phyloP scores from a whole-genome alignment of 2,113 vertebrate species.

The Platichthys flesus region DNA sequence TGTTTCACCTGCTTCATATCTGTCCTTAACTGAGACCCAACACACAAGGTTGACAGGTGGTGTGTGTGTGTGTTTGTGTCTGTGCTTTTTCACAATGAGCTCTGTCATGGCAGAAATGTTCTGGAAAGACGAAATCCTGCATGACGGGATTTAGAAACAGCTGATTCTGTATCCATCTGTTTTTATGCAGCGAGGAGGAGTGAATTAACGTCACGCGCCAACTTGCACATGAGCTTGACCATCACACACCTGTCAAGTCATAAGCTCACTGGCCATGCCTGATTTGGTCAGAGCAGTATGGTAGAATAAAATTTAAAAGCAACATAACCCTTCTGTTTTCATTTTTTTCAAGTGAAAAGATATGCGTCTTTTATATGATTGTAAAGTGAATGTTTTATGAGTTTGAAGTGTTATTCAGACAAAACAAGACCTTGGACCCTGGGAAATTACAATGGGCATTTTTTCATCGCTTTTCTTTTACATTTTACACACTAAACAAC shows the following conservation, averaged over 20 bases:
- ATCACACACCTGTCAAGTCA: slow-evolving; percentile 40
- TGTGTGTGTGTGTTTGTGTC: slow-evolving; percentile 15
- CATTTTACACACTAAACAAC: too few species aligned
- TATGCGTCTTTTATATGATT: not conserved
- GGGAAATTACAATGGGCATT: too few species aligned
- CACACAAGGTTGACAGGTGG: slow-evolving; percentile 55
- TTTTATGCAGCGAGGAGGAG: slow-evolving; percentile 59
- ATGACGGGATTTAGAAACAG: slow-evolving; percentile 62
- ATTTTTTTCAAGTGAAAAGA: too few species aligned
- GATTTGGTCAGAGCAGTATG: not conserved
- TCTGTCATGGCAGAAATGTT: slow-evolving; percentile 59
- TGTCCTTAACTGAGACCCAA: slow-evolving; percentile 44
- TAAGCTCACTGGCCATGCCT: not conserved
- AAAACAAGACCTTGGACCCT: too few species aligned
- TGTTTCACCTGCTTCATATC: slow-evolving; percentile 66
- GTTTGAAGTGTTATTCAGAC: too few species aligned
- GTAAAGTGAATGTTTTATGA: too few species aligned
- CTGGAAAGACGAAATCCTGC: slow-evolving; percentile 74
- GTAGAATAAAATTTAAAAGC: not conserved
- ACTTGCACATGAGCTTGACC: slow-evolving; percentile 41
- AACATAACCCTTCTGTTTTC: too few species aligned
- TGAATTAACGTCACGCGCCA: slow-evolving; percentile 47
- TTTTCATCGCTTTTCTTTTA: too few species aligned
- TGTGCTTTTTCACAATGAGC: slow-evolving; percentile 40
- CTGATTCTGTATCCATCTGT: slow-evolving; percentile 66